phyloP scores from a whole-genome alignment of 1,140 invertebrate species.

The Panagrolaimus sp. region DNA sequence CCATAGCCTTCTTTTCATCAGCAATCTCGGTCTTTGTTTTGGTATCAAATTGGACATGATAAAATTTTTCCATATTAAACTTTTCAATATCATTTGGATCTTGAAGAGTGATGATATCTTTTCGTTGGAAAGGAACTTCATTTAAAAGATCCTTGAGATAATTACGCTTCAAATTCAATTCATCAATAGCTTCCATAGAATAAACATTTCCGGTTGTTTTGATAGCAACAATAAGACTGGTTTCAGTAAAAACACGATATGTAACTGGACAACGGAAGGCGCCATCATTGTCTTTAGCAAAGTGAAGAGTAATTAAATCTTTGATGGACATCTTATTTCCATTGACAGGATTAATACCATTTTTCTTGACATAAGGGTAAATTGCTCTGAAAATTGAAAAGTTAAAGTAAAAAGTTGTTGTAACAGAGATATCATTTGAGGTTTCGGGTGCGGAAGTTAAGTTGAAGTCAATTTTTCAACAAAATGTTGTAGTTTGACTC shows the following conservation, averaged over 20 bases:
- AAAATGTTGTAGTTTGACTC: too few species aligned
- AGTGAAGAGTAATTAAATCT: constrained; percentile 79
- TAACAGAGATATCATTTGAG: too few species aligned
- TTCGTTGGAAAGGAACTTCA: constrained; percentile 79
- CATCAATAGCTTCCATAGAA: constrained; percentile 88
- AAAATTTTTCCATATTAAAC: constrained; percentile 87
- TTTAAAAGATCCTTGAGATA: constrained; percentile 89
- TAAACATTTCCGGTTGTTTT: constrained; percentile 90
- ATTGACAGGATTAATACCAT: constrained; percentile 85
- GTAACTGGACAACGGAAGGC: constrained; percentile 89
- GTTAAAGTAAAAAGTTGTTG: too few species aligned
- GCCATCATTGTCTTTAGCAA: constrained; percentile 76
- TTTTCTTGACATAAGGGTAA: constrained; percentile 82
- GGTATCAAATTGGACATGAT: constrained; percentile 93
- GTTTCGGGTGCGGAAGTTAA: too few species aligned
- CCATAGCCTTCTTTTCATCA: constrained; percentile 40
- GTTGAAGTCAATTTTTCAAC: too few species aligned
- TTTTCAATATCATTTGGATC: constrained; percentile 84
- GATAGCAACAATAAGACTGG: constrained; percentile 87
- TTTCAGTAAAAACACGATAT: constrained; percentile 88
- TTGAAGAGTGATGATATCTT: constrained; percentile 82
- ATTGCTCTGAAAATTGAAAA: constrained; percentile 69
- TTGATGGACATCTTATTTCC: constrained; percentile 82
- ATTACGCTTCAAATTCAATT: constrained; percentile 87
- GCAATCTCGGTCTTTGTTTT: constrained; percentile 64